phyloP scores from a whole-genome alignment of 2,113 vertebrate species.

The Heteronetta atricapilla region DNA sequence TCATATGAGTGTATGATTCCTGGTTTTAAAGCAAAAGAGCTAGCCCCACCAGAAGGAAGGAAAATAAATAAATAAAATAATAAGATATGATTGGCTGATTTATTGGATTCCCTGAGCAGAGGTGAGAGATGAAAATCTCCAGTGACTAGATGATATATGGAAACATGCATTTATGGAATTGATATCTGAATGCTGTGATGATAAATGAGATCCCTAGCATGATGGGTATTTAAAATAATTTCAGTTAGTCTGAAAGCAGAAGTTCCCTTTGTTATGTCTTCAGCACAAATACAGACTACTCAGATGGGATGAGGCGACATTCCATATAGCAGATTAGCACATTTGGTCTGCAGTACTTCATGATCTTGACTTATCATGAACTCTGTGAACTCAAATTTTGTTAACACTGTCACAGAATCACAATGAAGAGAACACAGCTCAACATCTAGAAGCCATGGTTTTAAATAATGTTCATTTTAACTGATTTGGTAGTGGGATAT shows the following conservation, averaged over 20 bases:
- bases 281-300: slow-evolving; percentile 18
- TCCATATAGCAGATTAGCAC: slow-evolving; percentile 46
- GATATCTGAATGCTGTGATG: background rate
- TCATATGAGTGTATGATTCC: background rate
- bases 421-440: background rate
- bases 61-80: background rate
- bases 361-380: slow-evolving; percentile 37
- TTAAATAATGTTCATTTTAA: background rate
- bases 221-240: slow-evolving; percentile 7
- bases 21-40: background rate
- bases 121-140: background rate
- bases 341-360: slow-evolving; percentile 31
- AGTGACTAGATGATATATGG: background rate
- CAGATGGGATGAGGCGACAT: slow-evolving; percentile 34
- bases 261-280: slow-evolving; percentile 42
- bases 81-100: background rate
- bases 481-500: background rate
- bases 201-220: background rate
- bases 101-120: background rate
- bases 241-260: background rate
- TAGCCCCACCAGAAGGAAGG: background rate
- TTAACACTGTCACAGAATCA: background rate
- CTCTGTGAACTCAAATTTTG: slow-evolving; percentile 31
- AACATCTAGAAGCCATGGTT: background rate
- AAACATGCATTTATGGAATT: background rate